Evolutionary conservation across 2,888 invertebrate genomes (phyloP), one percentile per base, ranked within the genome.

Genomic region (Himalopsyche kuldschensis): DNA sequence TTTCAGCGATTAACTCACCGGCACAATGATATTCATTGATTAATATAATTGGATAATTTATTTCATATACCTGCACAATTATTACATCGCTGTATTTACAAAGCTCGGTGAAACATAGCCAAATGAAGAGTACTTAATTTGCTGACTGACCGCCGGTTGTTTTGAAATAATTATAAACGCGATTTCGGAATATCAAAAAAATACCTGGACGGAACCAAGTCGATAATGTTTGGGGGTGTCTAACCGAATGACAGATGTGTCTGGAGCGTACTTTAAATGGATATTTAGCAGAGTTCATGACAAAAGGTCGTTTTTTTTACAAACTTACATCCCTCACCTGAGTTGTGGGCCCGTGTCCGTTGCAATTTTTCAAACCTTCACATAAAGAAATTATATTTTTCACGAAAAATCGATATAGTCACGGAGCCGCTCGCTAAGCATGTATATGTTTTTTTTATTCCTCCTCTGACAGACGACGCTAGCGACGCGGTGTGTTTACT

Each of bases 321-420:
- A 41, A 24, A 24, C 35, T 6, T 20, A 24, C 20, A 41, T 41
- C 11, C 24, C 77, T 77, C 77, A 77, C 77, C 77, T 77, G 77
- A 41, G 35, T 77, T 35, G 17, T 77, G 31, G n/a, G 77, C 31
- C 77, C 35, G 24, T 24, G 77, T 32, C 32, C 77, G 77, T 20
- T 20, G 41, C 6, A 35, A n/a, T 15, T 24, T 32, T 11, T 11
- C 31, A 24, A 24, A 32, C 11, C 35, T 31, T 77, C 31, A 35
- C 77, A 77, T 77, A 77, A 77, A 77, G 77, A 35, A 77, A 77
- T 1, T 77, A 41, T 41, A 77, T 77, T 77, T 77, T 77, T 35
- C 32, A 77, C 77, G 77, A 77, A 77, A 77, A 77, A 77, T 77
- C 77, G 77, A 77, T 77, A 77, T 32, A 32, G 77, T 6, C 35